phyloP scores from a whole-genome alignment of 2,888 invertebrate genomes.

The Tipula confusa region DNA sequence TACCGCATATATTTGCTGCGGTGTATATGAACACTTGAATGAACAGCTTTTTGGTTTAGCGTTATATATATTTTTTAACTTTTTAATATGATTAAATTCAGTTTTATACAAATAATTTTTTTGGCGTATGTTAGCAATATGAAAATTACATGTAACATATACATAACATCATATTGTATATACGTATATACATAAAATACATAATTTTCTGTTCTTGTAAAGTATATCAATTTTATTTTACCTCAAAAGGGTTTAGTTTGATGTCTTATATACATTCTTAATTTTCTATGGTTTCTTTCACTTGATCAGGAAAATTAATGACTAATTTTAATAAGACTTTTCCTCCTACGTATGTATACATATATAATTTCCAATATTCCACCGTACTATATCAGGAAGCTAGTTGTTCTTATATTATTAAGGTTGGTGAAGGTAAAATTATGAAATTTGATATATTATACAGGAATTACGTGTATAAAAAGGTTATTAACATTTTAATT shows the following conservation, averaged over 20 bases:
- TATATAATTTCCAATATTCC: too few relatives aligned
- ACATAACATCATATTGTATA: not conserved
- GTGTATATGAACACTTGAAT: not conserved
- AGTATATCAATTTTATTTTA: not conserved
- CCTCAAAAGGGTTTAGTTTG: not conserved
- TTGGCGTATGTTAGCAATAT: not conserved
- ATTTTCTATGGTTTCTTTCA: not conserved
- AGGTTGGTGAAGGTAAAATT: too few relatives aligned
- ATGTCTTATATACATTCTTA: not conserved
- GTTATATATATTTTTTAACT: not conserved
- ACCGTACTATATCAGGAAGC: too few relatives aligned
- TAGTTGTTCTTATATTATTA: too few relatives aligned
- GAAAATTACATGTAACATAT: not conserved
- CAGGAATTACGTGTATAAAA: too few relatives aligned
- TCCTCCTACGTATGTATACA: too few relatives aligned
- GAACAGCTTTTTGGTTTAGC: not conserved
- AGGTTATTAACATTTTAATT: too few relatives aligned
- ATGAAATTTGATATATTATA: too few relatives aligned
- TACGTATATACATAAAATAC: not conserved
- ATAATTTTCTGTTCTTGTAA: not conserved
- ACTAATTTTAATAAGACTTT: too few relatives aligned
- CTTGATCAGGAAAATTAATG: too few relatives aligned
- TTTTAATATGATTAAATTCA: conserved; percentile 4
- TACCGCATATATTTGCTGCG: not conserved
- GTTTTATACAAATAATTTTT: not conserved